Evolutionary conservation across 2,888 invertebrate species (phyloP).

Genomic region (Caenorhabditis sinica): DNA sequence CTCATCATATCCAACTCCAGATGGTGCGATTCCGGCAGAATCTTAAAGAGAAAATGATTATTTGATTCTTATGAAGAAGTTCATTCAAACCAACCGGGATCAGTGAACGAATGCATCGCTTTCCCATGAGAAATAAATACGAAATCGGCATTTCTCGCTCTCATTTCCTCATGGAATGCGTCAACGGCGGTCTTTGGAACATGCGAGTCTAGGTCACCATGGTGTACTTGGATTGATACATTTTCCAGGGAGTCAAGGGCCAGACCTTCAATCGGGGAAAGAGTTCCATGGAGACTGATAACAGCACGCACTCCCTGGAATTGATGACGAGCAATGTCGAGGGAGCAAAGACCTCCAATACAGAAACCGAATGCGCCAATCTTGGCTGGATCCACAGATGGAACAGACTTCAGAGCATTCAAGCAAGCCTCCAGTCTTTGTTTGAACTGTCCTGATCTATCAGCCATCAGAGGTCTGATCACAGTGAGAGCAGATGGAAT

Average conservation of each 20-base stretch:
- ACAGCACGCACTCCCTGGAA: slow-evolving; percentile 20
- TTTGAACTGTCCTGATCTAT: slow-evolving; percentile 71
- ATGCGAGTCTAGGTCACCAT: slow-evolving; percentile 79
- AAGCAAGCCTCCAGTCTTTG: slow-evolving; percentile 69
- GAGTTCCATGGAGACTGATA: slow-evolving; percentile 49
- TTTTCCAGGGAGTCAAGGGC: slow-evolving; percentile 9
- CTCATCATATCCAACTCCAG: slow-evolving; percentile 73
- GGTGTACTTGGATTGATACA: slow-evolving; percentile 68
- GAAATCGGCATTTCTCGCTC: slow-evolving; percentile 77
- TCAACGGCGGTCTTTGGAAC: slow-evolving; percentile 70
- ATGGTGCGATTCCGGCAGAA: slow-evolving; percentile 45
- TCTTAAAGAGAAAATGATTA: slow-evolving; percentile 37
- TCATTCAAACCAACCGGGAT: slow-evolving; percentile 52
- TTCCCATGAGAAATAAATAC: slow-evolving; percentile 75
- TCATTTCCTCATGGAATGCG: slow-evolving; percentile 75
- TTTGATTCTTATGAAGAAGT: not conserved
- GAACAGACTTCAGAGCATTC: slow-evolving; percentile 57
- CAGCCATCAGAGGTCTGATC: slow-evolving; percentile 67
- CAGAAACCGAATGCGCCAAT: slow-evolving; percentile 39
- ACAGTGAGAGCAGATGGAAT: slow-evolving; percentile 68
- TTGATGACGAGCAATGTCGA: slow-evolving; percentile 27
- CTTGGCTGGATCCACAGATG: slow-evolving; percentile 10
- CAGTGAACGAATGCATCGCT: slow-evolving; percentile 79
- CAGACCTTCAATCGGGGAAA: slow-evolving; percentile 32
- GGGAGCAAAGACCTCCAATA: slow-evolving; percentile 40